Conservation (phyloP, 1,140 invertebrate genomes). For the Ceratitis capitata region DNA sequence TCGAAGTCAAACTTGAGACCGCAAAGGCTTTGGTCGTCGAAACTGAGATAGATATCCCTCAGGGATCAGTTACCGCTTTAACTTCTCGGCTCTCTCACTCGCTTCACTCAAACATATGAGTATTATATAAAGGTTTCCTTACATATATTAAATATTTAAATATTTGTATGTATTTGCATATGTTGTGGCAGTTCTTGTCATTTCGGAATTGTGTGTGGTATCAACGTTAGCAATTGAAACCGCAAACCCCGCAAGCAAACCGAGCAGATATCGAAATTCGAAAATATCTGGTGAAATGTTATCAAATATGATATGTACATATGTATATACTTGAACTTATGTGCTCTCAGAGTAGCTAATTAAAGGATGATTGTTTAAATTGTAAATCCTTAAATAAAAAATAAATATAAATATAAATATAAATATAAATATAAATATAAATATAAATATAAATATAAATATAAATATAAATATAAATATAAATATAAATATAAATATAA, state of each 20-base stretch:
- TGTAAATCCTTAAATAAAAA: constrained; percentile 15
- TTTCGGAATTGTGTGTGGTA: background rate
- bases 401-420: too few relatives aligned
- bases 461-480: too few relatives aligned
- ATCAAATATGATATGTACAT: background rate
- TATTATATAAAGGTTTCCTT: too few relatives aligned
- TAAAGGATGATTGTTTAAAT: constrained; percentile 33
- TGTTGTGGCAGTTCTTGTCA: background rate
- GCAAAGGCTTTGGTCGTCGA: background rate
- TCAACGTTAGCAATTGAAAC: background rate
- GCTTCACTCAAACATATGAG: too few relatives aligned
- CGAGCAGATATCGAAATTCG: background rate
- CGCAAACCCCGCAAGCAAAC: background rate
- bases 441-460: too few relatives aligned
- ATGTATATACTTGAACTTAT: background rate
- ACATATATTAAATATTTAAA: too few relatives aligned
- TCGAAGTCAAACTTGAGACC: background rate
- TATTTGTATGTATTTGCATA: background rate
- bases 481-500: too few relatives aligned
- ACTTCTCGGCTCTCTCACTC: too few relatives aligned
- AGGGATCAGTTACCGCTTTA: background rate
- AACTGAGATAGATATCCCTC: background rate
- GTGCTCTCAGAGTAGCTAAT: constrained; percentile 1
- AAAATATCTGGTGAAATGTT: too few relatives aligned
- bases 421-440: too few relatives aligned